Evolutionary conservation across 2,888 invertebrate genomes (phyloP), one percentile per base, ranked within the genome.

Genomic region (Notodonta dromedarius): DNA sequence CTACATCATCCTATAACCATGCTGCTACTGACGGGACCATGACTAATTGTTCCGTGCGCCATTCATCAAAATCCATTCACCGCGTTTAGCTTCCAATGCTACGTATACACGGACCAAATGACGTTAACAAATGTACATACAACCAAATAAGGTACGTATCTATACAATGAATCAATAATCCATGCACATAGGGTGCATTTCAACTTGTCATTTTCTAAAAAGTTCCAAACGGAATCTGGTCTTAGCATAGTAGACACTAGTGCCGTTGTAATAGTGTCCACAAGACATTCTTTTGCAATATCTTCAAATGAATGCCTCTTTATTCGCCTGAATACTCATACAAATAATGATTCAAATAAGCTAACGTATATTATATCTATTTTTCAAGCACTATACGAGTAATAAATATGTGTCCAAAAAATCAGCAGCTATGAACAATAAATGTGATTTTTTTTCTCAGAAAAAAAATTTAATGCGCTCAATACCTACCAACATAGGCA

Each of bases 51-150:
- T 66, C 63, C 24, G 56, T 14, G 51, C 24, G 57, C 73, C 66
- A 70, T 72, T 72, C 66, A 60, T 70, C 70, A 72, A 63, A 72
- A 72, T 62, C 73, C 61, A 60, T 66, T 70, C 73, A 72, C 63
- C 69, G 59, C 62, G 48, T 60, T 69, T 62, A 63, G 66, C 55
- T 61, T 59, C 61, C 60, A 70, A 63, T 53, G 60, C 53, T 59
- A 55, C 52, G 13, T 55, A 62, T 69, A 51, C 56, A 57, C 7
- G 60, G 42, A 58, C 50, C 58, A 56, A 63, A 39, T 54, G 14
- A 39, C 39, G 35, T 39, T 12, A 54, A 14, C 7, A 14, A 54
- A 39, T 54, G 1, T 54, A 39, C 4, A n/a, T 39, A 39, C 32
- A n/a, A 52, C 4, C 32, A 52, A 11, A 9, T 14, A 2, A 50